Evolutionary conservation across 2,113 vertebrate genomes (phyloP).

Genomic region (Oryzias woworae): DNA sequence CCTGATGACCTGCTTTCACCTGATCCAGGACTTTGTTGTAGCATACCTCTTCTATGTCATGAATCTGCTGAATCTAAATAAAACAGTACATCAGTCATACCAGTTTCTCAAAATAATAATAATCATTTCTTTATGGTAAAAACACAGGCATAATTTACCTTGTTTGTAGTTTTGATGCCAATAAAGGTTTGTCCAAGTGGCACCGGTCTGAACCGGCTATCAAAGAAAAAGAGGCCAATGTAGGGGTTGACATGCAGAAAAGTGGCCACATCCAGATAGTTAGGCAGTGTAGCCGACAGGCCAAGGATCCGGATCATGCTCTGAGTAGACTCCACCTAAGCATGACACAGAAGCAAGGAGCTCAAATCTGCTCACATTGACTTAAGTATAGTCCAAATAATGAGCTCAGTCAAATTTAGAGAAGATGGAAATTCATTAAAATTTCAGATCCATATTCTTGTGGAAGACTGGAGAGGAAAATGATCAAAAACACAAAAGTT

Average conservation of each 20-base stretch:
- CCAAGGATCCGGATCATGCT: slow-evolving; percentile 99
- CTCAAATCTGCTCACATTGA: no score
- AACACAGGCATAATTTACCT: slow-evolving; percentile 76
- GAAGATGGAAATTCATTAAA: no score
- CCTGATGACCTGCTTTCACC: slow-evolving; percentile 94
- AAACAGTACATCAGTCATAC: neutral
- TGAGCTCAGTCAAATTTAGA: no score
- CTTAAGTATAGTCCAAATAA: no score
- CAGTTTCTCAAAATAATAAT: no score
- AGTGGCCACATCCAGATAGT: slow-evolving; percentile 92
- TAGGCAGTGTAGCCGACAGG: slow-evolving; percentile 95
- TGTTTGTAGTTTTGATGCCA: slow-evolving; percentile 91
- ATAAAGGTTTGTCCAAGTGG: slow-evolving; percentile 95
- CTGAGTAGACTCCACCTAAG: slow-evolving; percentile 96
- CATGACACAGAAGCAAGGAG: slow-evolving; percentile 8
- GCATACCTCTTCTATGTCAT: slow-evolving; percentile 96
- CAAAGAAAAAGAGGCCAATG: slow-evolving; percentile 97
- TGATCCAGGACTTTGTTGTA: slow-evolving; percentile 94
- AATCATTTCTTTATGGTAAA: no score
- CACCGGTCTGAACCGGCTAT: slow-evolving; percentile 94
- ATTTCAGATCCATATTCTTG: no score
- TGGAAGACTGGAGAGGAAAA: no score
- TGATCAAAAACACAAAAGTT: no score
- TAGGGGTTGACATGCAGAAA: slow-evolving; percentile 96
- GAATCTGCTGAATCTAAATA: slow-evolving; percentile 90